phyloP scores from a whole-genome alignment of 2,113 vertebrate genomes.

The Raja brachyura region DNA sequence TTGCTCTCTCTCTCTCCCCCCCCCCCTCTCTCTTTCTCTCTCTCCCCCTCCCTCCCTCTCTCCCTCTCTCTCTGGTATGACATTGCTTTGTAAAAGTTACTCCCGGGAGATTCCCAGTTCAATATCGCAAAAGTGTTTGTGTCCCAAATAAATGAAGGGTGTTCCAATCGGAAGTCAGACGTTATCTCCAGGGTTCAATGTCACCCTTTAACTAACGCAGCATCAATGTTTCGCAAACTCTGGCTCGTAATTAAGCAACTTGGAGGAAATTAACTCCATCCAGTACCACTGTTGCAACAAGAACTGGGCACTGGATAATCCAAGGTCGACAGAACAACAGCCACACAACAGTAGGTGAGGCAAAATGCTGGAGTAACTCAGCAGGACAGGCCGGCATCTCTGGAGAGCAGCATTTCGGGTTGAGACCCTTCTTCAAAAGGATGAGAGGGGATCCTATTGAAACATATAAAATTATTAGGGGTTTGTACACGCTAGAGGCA shows the following conservation, averaged over 20 bases:
- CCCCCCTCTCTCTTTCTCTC: too few species aligned
- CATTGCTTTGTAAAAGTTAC: neutral
- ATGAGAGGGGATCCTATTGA: too few species aligned
- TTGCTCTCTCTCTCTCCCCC: too few species aligned
- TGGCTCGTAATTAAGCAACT: neutral
- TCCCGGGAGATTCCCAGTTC: neutral
- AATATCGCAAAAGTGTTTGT: neutral
- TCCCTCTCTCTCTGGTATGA: neutral
- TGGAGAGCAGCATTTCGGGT: too few species aligned
- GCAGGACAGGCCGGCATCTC: too few species aligned
- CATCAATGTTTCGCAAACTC: neutral
- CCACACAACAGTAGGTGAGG: too few species aligned
- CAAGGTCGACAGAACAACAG: too few species aligned
- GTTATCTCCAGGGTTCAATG: neutral
- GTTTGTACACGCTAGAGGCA: too few species aligned
- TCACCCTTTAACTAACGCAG: neutral
- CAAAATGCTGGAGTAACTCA: too few species aligned
- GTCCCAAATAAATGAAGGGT: neutral
- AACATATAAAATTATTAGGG: too few species aligned
- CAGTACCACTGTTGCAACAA: neutral
- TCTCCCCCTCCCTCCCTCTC: too few species aligned
- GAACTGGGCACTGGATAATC: neutral
- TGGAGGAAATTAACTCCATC: neutral
- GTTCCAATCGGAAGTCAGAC: neutral
- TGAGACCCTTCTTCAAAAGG: too few species aligned